phyloP scores from a whole-genome alignment of 2,797 vertebrate species.

The Rhinophrynus dorsalis region DNA sequence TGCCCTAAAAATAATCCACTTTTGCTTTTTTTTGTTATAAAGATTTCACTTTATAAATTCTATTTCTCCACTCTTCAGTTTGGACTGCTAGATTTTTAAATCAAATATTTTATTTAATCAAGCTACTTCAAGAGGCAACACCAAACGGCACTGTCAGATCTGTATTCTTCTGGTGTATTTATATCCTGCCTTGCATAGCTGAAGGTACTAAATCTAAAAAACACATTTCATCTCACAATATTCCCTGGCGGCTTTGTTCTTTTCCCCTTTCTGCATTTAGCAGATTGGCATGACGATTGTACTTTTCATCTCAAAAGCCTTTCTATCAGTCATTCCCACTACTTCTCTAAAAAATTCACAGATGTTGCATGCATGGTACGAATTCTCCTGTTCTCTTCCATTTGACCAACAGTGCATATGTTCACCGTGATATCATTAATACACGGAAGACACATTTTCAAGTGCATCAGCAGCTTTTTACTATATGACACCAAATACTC shows the following conservation, averaged over 20 bases:
- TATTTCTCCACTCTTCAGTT: neutral
- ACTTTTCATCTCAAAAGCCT: slow-evolving; percentile 30
- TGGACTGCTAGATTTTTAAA: neutral
- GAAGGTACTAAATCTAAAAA: neutral
- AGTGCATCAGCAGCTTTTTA: slow-evolving; percentile 29
- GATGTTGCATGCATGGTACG: slow-evolving; percentile 38
- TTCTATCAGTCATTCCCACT: slow-evolving; percentile 8
- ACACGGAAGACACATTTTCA: slow-evolving; percentile 31
- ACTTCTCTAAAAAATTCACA: slow-evolving; percentile 24
- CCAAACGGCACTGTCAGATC: neutral
- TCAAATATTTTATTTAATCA: slow-evolving; percentile 18
- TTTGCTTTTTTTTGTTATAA: no score
- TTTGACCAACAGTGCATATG: slow-evolving; percentile 43
- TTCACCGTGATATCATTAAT: slow-evolving; percentile 39
- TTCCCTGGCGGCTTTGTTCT: neutral
- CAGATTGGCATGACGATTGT: slow-evolving; percentile 19
- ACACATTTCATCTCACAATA: neutral
- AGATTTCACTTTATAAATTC: no score
- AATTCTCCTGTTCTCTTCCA: slow-evolving; percentile 18
- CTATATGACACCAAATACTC: slow-evolving; percentile 20
- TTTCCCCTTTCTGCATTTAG: neutral
- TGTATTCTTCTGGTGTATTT: neutral
- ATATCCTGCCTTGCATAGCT: neutral
- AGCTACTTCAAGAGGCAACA: neutral
- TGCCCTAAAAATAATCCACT: no score